Conservation (phyloP, 2,888 invertebrate species). For the Polydrusus tereticollis region DNA sequence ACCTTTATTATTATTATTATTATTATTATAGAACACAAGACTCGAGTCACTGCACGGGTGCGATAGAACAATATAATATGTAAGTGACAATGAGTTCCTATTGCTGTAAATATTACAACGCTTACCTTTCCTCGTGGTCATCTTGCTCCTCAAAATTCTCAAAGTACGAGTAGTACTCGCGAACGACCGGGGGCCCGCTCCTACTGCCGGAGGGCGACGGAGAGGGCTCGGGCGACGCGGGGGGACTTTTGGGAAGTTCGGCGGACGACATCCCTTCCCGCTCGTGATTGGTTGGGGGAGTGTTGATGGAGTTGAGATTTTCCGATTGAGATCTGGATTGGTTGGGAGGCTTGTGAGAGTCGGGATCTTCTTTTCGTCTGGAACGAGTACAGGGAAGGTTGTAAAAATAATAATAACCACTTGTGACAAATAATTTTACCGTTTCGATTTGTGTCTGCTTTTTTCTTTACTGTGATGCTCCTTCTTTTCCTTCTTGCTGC, state of each 20-base stretch:
- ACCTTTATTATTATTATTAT: too few relatives aligned
- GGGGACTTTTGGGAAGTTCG: background rate
- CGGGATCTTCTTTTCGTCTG: constrained; percentile 55
- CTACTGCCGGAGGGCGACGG: constrained; percentile 47
- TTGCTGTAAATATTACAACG: background rate
- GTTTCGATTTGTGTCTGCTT: constrained; percentile 41
- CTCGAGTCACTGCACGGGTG: too few relatives aligned
- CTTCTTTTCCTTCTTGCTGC: constrained; percentile 56
- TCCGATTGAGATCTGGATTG: constrained; percentile 58
- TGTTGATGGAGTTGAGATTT: constrained; percentile 59
- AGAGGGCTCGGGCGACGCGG: background rate
- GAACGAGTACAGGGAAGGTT: background rate
- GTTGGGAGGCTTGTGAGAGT: background rate
- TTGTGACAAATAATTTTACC: constrained; percentile 13
- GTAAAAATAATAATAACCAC: too few relatives aligned
- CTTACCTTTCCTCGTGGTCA: constrained; percentile 75
- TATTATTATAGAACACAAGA: too few relatives aligned
- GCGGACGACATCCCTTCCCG: constrained; percentile 65
- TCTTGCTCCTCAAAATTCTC: constrained; percentile 74
- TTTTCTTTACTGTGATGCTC: constrained; percentile 28
- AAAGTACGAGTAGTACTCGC: constrained; percentile 79
- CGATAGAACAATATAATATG: too few relatives aligned
- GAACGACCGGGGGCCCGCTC: constrained; percentile 18
- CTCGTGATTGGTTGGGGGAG: constrained; percentile 77
- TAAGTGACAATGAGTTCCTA: too few relatives aligned